Base-by-base conservation (phyloP, 2,888 invertebrate genomes). In the Pristionchus maxplancki region DNA sequence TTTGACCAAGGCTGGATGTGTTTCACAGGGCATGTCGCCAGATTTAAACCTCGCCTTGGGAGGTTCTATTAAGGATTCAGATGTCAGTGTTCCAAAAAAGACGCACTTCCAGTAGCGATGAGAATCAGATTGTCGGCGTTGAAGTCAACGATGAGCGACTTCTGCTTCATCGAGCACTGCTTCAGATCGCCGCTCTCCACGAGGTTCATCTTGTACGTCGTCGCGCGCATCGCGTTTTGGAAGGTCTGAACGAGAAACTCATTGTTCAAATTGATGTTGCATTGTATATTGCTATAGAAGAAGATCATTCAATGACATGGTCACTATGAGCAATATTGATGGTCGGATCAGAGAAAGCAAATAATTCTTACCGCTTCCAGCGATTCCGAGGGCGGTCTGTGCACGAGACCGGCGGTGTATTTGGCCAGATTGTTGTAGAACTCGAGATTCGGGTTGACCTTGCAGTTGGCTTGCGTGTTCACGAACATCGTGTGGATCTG, bases 71-170 rank as follows among this genome's bases (percentile, higher is more conserved):
- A n/a, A n/a, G n/a, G n/a, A n/a, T n/a, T n/a, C n/a, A n/a, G n/a
- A 6, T 11, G 8, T 44, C 44, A 44, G 44, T 11, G 44, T 44
- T 44, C 44, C 44, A 44, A 9, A 6, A 9, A 44, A 44, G 6
- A 44, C 44, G 44, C 67, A 90, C 90, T 82, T 91, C 93, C 93
- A 71, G 91, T 90, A 15, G 92, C 92, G 15, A 92, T 82, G 85
- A 93, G 89, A 62, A 91, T 89, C 17, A 93, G 89, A 31, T 89
- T 89, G 17, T 90, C 90, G 6, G 92, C 89, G 0, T 91, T 90
- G 17, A 91, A 83, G 78, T 93, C 93, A 86, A 91, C 91, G 48
- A 93, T 89, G 89, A 93, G 91, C 17, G 91, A 64, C 20, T 87
- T 88, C 58, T 58, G 44, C 34, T 40, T 88, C 82, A 85, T 89